Evolutionary conservation across 2,113 vertebrate genomes (phyloP).

Genomic region (Aldabrachelys gigantea): DNA sequence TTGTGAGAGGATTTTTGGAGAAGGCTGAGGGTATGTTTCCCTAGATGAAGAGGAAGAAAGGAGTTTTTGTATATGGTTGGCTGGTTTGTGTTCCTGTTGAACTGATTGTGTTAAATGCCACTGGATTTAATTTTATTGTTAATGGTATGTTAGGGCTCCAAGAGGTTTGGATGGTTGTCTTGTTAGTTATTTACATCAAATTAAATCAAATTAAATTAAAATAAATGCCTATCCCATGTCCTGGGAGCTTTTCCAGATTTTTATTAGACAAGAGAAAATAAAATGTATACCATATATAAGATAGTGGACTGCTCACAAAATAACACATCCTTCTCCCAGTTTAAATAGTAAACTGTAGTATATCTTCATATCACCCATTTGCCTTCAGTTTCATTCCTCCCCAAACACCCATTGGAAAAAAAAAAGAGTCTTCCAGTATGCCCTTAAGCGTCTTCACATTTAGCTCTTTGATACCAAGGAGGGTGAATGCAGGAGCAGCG

Average conservation of each 20-base stretch:
- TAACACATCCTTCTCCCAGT: not conserved
- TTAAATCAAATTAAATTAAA: not conserved
- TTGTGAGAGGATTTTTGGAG: not conserved
- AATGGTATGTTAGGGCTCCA: not conserved
- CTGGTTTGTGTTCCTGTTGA: not conserved
- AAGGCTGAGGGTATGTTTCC: conserved; percentile 13
- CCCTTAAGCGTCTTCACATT: not conserved
- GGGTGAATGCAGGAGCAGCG: not conserved
- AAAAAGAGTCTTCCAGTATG: not conserved
- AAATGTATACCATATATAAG: not conserved
- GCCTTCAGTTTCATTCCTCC: not conserved
- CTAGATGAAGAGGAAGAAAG: not conserved
- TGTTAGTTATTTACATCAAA: not conserved
- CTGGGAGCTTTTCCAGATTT: not conserved
- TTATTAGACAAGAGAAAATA: not conserved
- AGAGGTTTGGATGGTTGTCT: not conserved
- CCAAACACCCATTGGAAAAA: not conserved
- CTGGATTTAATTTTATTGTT: not conserved
- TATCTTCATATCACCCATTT: not conserved
- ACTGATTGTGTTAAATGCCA: not conserved
- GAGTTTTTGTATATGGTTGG: not conserved
- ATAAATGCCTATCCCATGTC: not conserved
- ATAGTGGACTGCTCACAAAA: not conserved
- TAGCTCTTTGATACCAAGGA: not conserved
- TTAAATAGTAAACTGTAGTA: not conserved